Base-by-base conservation (phyloP, 2,113 vertebrate species). In the Plectropomus leopardus region DNA sequence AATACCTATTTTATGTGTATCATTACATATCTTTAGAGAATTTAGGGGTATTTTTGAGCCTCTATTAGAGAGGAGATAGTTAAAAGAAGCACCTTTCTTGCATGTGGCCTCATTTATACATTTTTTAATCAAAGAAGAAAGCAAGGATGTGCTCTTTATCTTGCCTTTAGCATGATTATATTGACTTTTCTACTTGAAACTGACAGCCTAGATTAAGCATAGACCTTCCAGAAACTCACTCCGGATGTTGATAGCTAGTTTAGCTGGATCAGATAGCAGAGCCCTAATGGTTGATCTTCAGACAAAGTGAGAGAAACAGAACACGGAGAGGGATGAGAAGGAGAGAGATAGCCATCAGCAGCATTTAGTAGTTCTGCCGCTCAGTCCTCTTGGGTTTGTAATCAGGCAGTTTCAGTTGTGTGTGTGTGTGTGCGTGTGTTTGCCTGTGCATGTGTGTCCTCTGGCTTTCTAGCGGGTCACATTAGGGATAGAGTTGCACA, bases 401-500 rank as follows among this genome's bases (percentile, higher is more conserved):
- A 21, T 59, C 45, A 44, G 75, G 58, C 65, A 72, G 16, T 63
- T 77, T 26, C n/a, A 53, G 63, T 42, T 78, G 59, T 70, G 30
- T 64, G n/a, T 47, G 3, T 59, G n/a, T 76, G 44, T 19, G 40
- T 19, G 21, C 7, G 8, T 24, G 63, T 57, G 48, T 61, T 10
- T 61, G 40, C 16, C 7, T 36, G 14, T 64, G 47, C 30, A 15
- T 44, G 50, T 64, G 57, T 82, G 72, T 82, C 83, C 85, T 90
- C 57, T 83, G 72, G 73, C 90, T 89, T 65, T 82, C 54, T 76
- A 82, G 47, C n/a, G 53, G 91, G 90, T 92, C 90, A 92, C 83
- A 81, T 91, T 86, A 90, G 89, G 87, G 90, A 88, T 94, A 89
- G 83, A 86, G 88, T 92, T 90, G 54, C 87, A 60, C 40, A 58